Percentiles rank a stretch among this genome's conserved stretches.
Evolutionary conservation across 2,113 vertebrate species (phyloP).

Genomic region (Neoarius graeffei): DNA sequence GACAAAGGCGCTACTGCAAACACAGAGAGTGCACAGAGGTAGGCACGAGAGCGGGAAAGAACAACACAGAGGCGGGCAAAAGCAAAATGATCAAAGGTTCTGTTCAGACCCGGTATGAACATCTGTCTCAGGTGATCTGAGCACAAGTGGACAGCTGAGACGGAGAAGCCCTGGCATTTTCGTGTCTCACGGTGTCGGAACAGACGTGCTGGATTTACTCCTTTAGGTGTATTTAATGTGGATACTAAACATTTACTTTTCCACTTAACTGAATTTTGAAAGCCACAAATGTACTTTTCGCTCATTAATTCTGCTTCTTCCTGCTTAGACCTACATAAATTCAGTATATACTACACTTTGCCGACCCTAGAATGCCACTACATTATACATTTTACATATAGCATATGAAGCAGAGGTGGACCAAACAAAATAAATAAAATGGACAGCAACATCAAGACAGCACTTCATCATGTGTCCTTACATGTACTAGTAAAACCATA

Average conservation of each 20-base stretch:
- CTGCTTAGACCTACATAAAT: background rate
- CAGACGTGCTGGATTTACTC: background rate
- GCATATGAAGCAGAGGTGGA: background rate
- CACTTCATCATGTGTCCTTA: too few relatives aligned
- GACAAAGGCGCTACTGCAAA: slow-evolving; percentile 17
- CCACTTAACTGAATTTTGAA: background rate
- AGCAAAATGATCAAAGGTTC: background rate
- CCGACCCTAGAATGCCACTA: background rate
- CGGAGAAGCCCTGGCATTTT: slow-evolving; percentile 4
- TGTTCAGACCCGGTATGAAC: background rate
- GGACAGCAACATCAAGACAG: background rate
- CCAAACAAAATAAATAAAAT: background rate
- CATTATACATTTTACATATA: background rate
- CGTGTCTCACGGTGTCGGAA: background rate
- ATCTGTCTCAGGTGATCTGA: background rate
- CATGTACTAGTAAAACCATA: too few relatives aligned
- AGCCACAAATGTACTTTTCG: background rate
- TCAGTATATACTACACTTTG: background rate
- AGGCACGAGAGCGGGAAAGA: background rate
- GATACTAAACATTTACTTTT: background rate
- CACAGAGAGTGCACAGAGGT: background rate
- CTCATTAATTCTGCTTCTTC: background rate
- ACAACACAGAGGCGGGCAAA: background rate
- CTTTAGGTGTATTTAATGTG: background rate
- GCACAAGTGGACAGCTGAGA: background rate